Base-by-base conservation (phyloP, 2,113 vertebrate species). In the Psilopogon haemacephalus region DNA sequence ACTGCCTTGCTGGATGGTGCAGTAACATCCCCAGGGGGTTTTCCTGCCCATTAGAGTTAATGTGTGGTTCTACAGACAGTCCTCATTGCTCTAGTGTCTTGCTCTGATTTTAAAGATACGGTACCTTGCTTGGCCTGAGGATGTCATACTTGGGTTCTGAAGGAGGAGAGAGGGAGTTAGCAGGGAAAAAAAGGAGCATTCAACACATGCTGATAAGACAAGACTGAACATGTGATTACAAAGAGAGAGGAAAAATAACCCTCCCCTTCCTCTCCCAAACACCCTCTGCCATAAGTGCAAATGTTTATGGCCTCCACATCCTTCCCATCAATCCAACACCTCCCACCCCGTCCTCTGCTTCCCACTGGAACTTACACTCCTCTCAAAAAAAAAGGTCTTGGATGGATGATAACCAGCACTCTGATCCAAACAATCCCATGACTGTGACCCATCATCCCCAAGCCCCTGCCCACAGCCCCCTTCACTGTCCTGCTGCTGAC, bases 71-170 rank as follows among this genome's bases (percentile, higher is more conserved):
- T 46, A 46, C 37, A 40, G 40, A 74, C 1, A 7, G 5, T 17
- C 62, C 74, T 21, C 38, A 12, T 19, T 55, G 21, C 40, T 69
- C 28, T 37, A 6, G 7, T 15, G 32, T 48, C 79, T 85, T 27
- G 60, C 35, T 75, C 46, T 44, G 11, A 15, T 40, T 67, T n/a
- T 24, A 37, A 80, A 11, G 37, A 68, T 75, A 96, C 85, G 4
- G 5, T 95, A 98, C 98, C 98, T 98, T 77, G 97, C 84, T 44
- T 98, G 97, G 86, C 90, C 95, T 80, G 98, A 86, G 73, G 96
- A 96, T 90, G 96, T 95, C 91, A 74, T 55, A 2, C 77, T 93
- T 75, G 97, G 87, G 33, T 85, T 95, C 63, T 98, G 97, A 96
- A 98, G 90, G n/a, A 96, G 38, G 60, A 93, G 83, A 93, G 54